Evolutionary conservation across 2,113 vertebrate species (phyloP).

Genomic region (Sciurus niger): DNA sequence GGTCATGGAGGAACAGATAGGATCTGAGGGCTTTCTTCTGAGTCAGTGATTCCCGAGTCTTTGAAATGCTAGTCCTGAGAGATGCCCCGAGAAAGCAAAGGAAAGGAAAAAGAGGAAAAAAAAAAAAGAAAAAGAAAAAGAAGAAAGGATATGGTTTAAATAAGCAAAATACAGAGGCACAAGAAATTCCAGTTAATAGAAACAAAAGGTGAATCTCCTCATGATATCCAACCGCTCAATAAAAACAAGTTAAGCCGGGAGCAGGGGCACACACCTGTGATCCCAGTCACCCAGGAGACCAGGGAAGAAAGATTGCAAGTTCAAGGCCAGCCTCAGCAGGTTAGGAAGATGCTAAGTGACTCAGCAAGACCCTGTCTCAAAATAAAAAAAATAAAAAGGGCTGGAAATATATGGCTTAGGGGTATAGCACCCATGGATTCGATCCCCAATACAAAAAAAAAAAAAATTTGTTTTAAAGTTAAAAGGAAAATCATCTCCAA

Average conservation of each 20-base stretch:
- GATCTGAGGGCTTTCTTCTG: not conserved
- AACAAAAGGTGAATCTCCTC: not conserved
- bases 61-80: not conserved
- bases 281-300: too few species aligned
- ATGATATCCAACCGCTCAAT: not conserved
- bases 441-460: not conserved
- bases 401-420: too few species aligned
- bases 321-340: too few species aligned
- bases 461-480: not conserved
- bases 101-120: not conserved
- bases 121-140: too few species aligned
- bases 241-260: not conserved
- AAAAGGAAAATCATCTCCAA: not conserved
- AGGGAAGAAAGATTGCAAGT: too few species aligned
- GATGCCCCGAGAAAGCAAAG: not conserved
- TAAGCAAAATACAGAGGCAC: not conserved
- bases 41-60: not conserved
- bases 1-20: not conserved
- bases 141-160: not conserved
- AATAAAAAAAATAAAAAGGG: not conserved
- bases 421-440: not conserved
- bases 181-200: not conserved
- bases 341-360: too few species aligned
- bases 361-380: not conserved
- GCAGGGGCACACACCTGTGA: too few species aligned